Evolutionary conservation across 2,888 invertebrate genomes (phyloP), one percentile per base, ranked within the genome.

Genomic region (Acanthacorydalis orientalis): DNA sequence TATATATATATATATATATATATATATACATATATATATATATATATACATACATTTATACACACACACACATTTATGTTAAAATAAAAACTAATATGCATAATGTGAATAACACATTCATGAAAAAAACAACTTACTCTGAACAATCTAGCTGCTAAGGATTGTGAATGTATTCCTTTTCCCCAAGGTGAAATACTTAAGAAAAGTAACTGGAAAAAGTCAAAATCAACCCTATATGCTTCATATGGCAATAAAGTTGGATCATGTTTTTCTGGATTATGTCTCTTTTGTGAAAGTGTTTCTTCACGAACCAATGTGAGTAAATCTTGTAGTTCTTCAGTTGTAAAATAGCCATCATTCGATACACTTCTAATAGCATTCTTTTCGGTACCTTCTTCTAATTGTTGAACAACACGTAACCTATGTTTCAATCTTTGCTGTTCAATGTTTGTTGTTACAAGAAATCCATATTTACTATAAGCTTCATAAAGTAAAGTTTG

Each of bases 181-280:
- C 88, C 87, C 96, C 96, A 97, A 0, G 95, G 91, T 2, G 91
- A 88, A 31, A 96, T 68, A 1, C 86, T 84, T 11, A 78, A 75
- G 64, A 92, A 91, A 49, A 96, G 70, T 47, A 83, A 78, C 54
- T 83, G 80, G 67, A 96, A 97, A 60, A 91, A 83, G 52, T 88
- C 83, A 64, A 82, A 93, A 67, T 96, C 93, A 2, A 96, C 70
- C 60, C 81, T 77, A 62, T 90, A 92, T 0, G 78, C 78, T 61
- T 91, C 90, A 59, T 88, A 88, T 0, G 89, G 88, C 15, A 86
- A 87, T 56, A 83, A 77, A 2, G 80, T 69, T 0, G 83, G 77
- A 64, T 87, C 87, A 56, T 80, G 78, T 50, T 70, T 68, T 49
- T 73, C 70, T 2, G 74, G 59, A 52, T 78, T 72, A 41, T 77